Evolutionary conservation across 2,797 vertebrate species (phyloP).

Genomic region (Chelon labrosus): DNA sequence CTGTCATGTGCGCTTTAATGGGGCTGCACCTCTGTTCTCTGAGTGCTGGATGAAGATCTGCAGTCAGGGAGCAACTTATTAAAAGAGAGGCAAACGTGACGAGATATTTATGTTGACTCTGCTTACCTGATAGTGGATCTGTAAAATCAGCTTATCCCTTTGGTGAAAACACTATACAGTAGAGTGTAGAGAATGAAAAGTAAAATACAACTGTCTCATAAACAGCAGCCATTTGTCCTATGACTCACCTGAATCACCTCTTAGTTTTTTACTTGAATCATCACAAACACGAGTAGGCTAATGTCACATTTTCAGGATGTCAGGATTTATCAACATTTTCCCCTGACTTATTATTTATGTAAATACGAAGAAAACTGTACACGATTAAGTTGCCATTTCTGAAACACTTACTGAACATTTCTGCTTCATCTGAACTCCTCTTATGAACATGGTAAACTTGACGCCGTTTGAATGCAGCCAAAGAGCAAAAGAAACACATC

Average conservation of each 20-base stretch:
- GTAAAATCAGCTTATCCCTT: not conserved
- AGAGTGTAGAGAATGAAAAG: not conserved
- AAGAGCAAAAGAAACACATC: no score
- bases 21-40: slow-evolving; percentile 12
- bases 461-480: no score
- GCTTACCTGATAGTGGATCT: not conserved
- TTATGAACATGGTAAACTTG: no score
- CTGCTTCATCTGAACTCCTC: no score
- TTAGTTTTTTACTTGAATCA: slow-evolving; percentile 14
- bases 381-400: no score
- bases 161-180: not conserved
- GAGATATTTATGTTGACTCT: slow-evolving; percentile 2
- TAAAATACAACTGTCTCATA: not conserved
- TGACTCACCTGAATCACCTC: slow-evolving; percentile 6
- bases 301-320: not conserved
- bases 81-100: not conserved
- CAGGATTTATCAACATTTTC: no score
- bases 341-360: no score
- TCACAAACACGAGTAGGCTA: not conserved
- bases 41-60: slow-evolving; percentile 8
- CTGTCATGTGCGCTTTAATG: slow-evolving; percentile 29
- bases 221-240: not conserved
- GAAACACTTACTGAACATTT: no score
- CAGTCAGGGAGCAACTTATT: slow-evolving; percentile 1
- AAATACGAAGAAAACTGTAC: no score